phyloP scores from a whole-genome alignment of 2,888 invertebrate species.

The Apamea sordens region DNA sequence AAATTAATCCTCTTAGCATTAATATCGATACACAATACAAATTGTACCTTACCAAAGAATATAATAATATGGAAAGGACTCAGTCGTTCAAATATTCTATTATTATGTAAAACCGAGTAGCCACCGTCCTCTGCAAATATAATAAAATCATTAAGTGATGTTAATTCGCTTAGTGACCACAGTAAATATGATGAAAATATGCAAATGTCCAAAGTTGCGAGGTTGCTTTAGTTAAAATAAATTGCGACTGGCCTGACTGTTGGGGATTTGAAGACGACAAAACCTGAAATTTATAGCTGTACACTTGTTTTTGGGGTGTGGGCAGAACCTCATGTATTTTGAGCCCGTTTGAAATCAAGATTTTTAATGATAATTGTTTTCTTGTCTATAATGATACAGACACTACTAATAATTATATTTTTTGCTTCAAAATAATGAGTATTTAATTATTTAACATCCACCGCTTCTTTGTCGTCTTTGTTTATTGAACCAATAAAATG shows the following conservation, averaged over 20 bases:
- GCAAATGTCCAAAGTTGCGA: constrained; percentile 79
- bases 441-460: not conserved
- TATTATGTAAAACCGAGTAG: constrained; percentile 72
- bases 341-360: not conserved
- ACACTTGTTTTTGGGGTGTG: constrained; percentile 13
- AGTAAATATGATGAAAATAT: constrained; percentile 86
- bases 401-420: not conserved
- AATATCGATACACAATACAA: constrained; percentile 25
- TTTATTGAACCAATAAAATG: not conserved
- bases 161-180: constrained; percentile 83
- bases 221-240: constrained; percentile 81
- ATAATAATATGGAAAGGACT: constrained; percentile 32
- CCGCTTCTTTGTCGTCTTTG: not conserved
- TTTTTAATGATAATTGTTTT: not conserved
- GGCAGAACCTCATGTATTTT: constrained; percentile 12
- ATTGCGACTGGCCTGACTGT: constrained; percentile 72
- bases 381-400: not conserved
- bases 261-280: constrained; percentile 67
- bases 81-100: constrained; percentile 68
- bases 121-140: constrained; percentile 79
- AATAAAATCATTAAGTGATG: constrained; percentile 84
- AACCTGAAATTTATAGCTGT: constrained; percentile 52
- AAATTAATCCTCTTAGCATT: not conserved
- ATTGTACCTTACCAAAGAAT: constrained; percentile 1
- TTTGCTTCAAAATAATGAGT: not conserved